Evolutionary conservation across 2,888 invertebrate species (phyloP).

Genomic region (Drepana falcataria): DNA sequence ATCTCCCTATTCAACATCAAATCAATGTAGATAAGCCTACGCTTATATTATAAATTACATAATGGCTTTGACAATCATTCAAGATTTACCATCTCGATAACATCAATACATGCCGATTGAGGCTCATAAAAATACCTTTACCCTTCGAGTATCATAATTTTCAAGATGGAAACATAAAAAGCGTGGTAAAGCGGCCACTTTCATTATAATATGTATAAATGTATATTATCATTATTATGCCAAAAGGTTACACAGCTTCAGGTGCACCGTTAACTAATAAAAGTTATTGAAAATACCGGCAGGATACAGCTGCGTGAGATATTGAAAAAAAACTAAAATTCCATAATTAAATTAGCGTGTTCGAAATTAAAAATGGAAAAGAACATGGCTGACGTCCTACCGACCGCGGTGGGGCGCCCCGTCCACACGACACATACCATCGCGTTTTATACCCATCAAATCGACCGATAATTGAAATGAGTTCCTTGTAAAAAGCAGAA

Average conservation of each 20-base stretch:
- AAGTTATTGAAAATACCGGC: conserved; percentile 48
- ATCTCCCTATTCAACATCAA: conserved; percentile 46
- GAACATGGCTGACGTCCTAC: conserved; percentile 55
- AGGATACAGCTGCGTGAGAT: conserved; percentile 63
- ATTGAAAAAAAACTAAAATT: conserved; percentile 46
- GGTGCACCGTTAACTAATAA: conserved; percentile 52
- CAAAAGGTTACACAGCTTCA: conserved; percentile 12
- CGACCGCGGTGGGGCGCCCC: conserved; percentile 66
- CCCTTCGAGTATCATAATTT: conserved; percentile 20
- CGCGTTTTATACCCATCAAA: conserved; percentile 73
- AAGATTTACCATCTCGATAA: background rate
- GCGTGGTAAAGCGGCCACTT: conserved; percentile 25
- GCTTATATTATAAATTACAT: conserved; percentile 28
- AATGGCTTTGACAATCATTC: conserved; percentile 3
- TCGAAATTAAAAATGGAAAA: conserved; percentile 56
- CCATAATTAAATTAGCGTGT: conserved; percentile 76
- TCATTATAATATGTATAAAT: background rate
- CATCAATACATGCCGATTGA: conserved; percentile 5
- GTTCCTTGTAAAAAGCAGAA: conserved; percentile 78
- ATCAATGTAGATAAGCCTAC: conserved; percentile 48
- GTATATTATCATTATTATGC: background rate
- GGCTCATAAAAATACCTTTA: conserved; percentile 26
- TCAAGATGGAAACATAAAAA: conserved; percentile 17
- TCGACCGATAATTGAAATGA: conserved; percentile 78
- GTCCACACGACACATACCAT: conserved; percentile 65